Percentiles rank a stretch among this genome's conserved stretches.
Conservation (phyloP, 2,797 vertebrate species). For the Thalassophryne amazonica region DNA sequence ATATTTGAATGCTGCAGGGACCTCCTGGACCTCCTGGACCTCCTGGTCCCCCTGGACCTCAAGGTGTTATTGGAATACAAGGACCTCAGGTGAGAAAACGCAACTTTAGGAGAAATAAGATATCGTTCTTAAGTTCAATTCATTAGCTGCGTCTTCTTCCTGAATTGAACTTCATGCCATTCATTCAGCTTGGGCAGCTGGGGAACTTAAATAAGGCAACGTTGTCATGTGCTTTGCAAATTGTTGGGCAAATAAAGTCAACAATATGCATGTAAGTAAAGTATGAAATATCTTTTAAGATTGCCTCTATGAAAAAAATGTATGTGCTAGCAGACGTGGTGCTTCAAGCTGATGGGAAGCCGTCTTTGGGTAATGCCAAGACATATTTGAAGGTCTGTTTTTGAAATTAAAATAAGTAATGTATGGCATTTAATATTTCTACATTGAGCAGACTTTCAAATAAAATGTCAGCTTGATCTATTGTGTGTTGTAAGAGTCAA, state of each 20-base stretch:
- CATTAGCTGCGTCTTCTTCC: constrained; percentile 31
- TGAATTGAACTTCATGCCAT: constrained; percentile 46
- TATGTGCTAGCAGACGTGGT: constrained; percentile 51
- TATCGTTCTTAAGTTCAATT: constrained; percentile 32
- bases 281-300: constrained; percentile 11
- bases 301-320: constrained; percentile 17
- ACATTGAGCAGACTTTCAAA: constrained; percentile 63
- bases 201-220: constrained; percentile 26
- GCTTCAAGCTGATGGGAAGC: constrained; percentile 60
- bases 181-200: constrained; percentile 52
- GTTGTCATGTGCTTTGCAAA: constrained; percentile 56
- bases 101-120: no score
- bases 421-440: background rate
- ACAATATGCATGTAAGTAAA: constrained; percentile 58
- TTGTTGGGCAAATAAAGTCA: constrained; percentile 14
- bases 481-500: constrained; percentile 49
- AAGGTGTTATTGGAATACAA: constrained; percentile 81
- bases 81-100: constrained; percentile 84
- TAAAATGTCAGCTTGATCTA: constrained; percentile 54
- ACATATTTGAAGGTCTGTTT: constrained; percentile 71
- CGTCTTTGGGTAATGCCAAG: constrained; percentile 65
- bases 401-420: constrained; percentile 2
- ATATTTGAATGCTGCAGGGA: constrained; percentile 77
- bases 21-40: constrained; percentile 84
- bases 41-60: constrained; percentile 87